Conservation (phyloP, 1,140 invertebrate species). For the Reticulitermes speratus region DNA sequence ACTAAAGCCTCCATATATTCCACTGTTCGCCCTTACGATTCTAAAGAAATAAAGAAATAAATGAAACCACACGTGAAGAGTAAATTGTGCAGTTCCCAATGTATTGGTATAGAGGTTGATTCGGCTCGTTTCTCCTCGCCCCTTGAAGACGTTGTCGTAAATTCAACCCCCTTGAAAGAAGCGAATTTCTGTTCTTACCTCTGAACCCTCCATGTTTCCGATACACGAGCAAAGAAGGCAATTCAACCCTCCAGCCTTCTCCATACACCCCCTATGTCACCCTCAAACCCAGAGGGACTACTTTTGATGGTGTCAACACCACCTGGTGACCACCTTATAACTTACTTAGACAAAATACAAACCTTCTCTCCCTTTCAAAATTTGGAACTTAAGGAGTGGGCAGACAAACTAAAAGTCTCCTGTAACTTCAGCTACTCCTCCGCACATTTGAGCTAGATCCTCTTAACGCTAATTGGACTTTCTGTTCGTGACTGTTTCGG, state of each 20-base stretch:
- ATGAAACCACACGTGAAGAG: neutral
- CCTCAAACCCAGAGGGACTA: constrained; percentile 15
- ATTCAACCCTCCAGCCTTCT: neutral
- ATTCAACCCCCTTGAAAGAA: neutral
- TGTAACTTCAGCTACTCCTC: neutral
- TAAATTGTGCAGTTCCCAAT: constrained; percentile 9
- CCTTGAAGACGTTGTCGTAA: constrained; percentile 23
- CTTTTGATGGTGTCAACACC: constrained; percentile 14
- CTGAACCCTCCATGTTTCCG: neutral
- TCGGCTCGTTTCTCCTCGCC: neutral
- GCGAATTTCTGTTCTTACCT: neutral
- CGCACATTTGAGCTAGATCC: too few species aligned
- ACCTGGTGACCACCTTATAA: constrained; percentile 26
- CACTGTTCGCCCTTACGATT: neutral
- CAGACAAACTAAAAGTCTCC: neutral
- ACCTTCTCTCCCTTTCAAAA: neutral
- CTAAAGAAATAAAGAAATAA: neutral
- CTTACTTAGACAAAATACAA: constrained; percentile 23
- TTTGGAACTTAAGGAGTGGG: neutral
- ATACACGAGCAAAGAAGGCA: constrained; percentile 10
- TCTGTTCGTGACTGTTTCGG: too few species aligned
- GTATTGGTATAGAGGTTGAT: constrained; percentile 21
- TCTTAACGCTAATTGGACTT: too few species aligned
- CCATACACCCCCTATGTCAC: neutral
- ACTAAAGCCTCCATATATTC: neutral